phyloP scores from a whole-genome alignment of 2,113 vertebrate species.

The Tylochromis polylepis region DNA sequence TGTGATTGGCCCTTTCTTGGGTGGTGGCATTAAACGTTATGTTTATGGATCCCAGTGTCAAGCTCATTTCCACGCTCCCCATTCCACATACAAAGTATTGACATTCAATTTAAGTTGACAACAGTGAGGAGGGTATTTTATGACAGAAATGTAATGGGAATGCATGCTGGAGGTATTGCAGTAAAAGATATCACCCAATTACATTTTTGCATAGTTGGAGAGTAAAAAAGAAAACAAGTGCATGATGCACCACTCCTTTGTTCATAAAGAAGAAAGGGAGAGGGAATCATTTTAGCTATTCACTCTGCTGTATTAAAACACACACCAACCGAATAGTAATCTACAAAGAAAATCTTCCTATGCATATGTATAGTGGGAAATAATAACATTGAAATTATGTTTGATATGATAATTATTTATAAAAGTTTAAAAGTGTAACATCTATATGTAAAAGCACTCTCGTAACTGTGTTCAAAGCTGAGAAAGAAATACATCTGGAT shows the following conservation, averaged over 20 bases:
- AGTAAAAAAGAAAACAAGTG: slow-evolving; percentile 36
- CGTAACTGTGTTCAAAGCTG: background rate
- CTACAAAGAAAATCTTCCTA: slow-evolving; percentile 25
- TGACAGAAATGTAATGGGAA: slow-evolving; percentile 61
- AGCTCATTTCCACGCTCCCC: slow-evolving; percentile 67
- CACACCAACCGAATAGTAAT: slow-evolving; percentile 31
- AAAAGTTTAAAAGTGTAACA: slow-evolving; percentile 12
- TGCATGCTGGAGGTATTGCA: slow-evolving; percentile 25
- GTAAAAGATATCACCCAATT: slow-evolving; percentile 66
- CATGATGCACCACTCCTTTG: slow-evolving; percentile 58
- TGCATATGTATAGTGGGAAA: background rate
- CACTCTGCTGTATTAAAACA: slow-evolving; percentile 23
- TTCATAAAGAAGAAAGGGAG: slow-evolving; percentile 51
- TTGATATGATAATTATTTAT: slow-evolving; percentile 59
- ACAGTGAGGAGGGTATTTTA: slow-evolving; percentile 52
- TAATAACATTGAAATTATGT: slow-evolving; percentile 38
- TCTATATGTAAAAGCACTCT: slow-evolving; percentile 27
- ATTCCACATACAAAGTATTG: slow-evolving; percentile 64
- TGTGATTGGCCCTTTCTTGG: slow-evolving; percentile 49
- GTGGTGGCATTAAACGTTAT: slow-evolving; percentile 62
- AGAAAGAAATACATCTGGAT: background rate
- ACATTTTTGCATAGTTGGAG: slow-evolving; percentile 55
- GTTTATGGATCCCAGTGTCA: slow-evolving; percentile 64
- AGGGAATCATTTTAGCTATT: slow-evolving; percentile 30
- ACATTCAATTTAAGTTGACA: slow-evolving; percentile 68